A percentile compares a stretch with the other conserved stretches of the same genome.
Conservation (phyloP, 2,797 vertebrate species). For the Clarias fuscus region DNA sequence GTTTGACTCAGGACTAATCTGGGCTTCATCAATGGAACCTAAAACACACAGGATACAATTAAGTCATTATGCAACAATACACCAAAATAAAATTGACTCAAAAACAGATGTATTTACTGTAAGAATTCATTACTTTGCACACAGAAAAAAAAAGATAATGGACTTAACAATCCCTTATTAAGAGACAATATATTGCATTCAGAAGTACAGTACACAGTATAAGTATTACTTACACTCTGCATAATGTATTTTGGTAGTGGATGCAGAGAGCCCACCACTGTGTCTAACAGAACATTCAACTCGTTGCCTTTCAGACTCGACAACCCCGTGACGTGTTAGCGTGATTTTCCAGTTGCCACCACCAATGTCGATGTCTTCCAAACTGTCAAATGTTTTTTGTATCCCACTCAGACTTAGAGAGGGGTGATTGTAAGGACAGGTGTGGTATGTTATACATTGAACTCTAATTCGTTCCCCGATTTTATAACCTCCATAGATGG, state of each 20-base stretch:
- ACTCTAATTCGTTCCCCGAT: conserved; percentile 1
- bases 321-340: conserved; percentile 9
- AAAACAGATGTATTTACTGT: background rate
- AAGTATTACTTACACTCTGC: conserved; percentile 38
- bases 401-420: conserved; percentile 20
- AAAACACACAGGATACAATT: background rate
- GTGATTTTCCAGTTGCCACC: conserved; percentile 13
- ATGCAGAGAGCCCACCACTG: background rate
- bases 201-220: background rate
- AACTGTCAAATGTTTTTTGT: background rate
- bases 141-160: background rate
- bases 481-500: background rate
- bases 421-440: conserved; percentile 31
- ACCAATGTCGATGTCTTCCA: rapidly evolving
- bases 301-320: background rate
- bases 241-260: background rate
- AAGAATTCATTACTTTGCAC: background rate
- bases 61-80: background rate
- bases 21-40: background rate
- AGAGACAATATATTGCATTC: background rate
- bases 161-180: background rate
- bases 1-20: conserved; percentile 12
- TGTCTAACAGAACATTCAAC: conserved; percentile 31
- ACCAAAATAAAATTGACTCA: background rate
- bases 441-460: conserved; percentile 2